These are phyloP conservation scores for Saxidomus purpurata DNA, from an alignment of 1,140 invertebrate species.

Conservation along the genomic window DNA sequence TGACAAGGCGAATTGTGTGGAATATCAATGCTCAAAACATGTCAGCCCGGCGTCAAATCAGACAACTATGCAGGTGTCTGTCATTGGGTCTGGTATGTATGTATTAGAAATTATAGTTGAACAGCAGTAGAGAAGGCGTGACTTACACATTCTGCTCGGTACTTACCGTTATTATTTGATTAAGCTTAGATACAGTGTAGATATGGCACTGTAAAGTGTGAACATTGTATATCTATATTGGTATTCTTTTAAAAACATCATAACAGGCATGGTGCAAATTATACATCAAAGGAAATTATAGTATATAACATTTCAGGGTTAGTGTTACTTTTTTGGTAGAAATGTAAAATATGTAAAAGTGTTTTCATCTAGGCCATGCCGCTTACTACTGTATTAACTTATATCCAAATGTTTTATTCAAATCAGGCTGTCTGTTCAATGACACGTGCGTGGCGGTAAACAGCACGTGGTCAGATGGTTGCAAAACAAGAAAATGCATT, in stretches of 20 bases:
- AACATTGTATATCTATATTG: neutral
- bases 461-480: constrained; percentile 56
- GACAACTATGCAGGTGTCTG: constrained; percentile 26
- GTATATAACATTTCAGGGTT: too few relatives aligned
- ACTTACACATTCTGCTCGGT: neutral
- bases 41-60: too few relatives aligned
- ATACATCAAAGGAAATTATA: too few relatives aligned
- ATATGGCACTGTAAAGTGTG: neutral
- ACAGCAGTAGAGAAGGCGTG: too few relatives aligned
- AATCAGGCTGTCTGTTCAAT: constrained; percentile 49
- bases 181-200: neutral
- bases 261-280: too few relatives aligned
- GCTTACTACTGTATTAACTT: too few relatives aligned
- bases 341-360: too few relatives aligned
- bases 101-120: neutral
- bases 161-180: neutral
- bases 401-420: too few relatives aligned
- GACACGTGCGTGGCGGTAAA: constrained; percentile 54
- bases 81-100: constrained; percentile 30
- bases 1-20: constrained; percentile 34
- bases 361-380: too few relatives aligned
- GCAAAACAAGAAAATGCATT: constrained; percentile 51
- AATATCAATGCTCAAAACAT: constrained; percentile 42
- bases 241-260: neutral
- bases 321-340: too few relatives aligned